Evolutionary conservation across 2,888 invertebrate genomes (phyloP), one percentile per base, ranked within the genome.

Genomic region (Cheilosia impressa): DNA sequence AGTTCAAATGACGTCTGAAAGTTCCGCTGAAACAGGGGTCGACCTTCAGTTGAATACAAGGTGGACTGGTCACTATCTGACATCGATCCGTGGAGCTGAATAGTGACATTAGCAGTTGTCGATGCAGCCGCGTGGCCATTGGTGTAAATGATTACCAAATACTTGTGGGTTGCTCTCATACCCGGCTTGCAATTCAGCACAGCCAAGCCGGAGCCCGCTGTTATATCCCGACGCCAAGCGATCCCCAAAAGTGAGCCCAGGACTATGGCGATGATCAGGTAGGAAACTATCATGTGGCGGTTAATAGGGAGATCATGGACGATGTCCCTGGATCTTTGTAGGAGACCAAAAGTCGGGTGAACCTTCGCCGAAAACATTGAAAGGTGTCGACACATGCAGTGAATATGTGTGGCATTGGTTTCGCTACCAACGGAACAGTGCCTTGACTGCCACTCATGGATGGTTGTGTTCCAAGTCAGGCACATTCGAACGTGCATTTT

Each of bases 61-160:
- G 69, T 69, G n/a, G 55, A 78, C 19, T 38, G 22, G 2, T 41
- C 58, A 34, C 81, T 87, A 1, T 76, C 22, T 4, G 66, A 24
- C 7, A 63, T 17, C 0, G 60, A 17, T 2, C 88, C 88, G 47
- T 78, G 57, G 0, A 90, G 62, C n/a, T 80, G 73, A 2, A 90
- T 53, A 0, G 77, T 62, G 9, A 90, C 75, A 62, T 88, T 89
- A 1, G 89, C 88, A 4, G 89, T 87, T 15, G 89, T 88, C 3
- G 85, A 83, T 10, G 90, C 87, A 75, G 88, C 63, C 38, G 63
- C 73, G 7, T 88, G 87, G 7, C 88, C 88, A 13, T 89, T 89
- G 4, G 90, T 89, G n/a, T 77, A 87, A 7, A 90, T 87, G 1
- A 88, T 87, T 5, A 87, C 63, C 1, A 87, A 7, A 66, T 88